Percentiles rank a stretch among this genome's conserved stretches.
phyloP scores from a whole-genome alignment of 1,140 invertebrate species.

The Oryctes rhinoceros region DNA sequence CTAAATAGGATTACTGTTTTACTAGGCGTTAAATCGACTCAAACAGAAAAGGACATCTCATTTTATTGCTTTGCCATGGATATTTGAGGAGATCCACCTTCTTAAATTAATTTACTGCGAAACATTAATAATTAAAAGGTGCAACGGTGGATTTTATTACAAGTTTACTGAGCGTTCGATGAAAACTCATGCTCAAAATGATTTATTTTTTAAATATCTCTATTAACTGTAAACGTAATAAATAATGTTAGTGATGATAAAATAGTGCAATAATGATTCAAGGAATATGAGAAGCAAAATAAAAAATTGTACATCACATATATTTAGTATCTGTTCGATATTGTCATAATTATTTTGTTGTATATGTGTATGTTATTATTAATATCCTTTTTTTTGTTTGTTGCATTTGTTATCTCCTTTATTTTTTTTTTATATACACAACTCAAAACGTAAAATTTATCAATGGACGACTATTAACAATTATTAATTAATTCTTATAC shows the following conservation, averaged over 20 bases:
- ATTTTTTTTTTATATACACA: background rate
- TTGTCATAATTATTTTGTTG: constrained; percentile 30
- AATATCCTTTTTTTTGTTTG: constrained; percentile 18
- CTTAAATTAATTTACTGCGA: background rate
- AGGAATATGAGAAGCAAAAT: constrained; percentile 6
- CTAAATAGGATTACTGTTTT: constrained; percentile 33
- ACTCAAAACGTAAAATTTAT: background rate
- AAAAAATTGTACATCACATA: constrained; percentile 27
- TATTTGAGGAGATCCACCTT: background rate
- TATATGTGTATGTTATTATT: constrained; percentile 21
- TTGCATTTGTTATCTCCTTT: constrained; percentile 22
- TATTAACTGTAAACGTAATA: constrained; percentile 5
- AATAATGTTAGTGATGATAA: constrained; percentile 24
- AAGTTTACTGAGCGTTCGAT: constrained; percentile 20
- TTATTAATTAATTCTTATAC: constrained; percentile 22
- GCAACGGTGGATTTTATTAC: background rate
- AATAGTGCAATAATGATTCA: constrained; percentile 30
- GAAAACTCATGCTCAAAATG: constrained; percentile 29
- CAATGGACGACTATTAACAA: constrained; percentile 1
- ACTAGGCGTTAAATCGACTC: constrained; percentile 24
- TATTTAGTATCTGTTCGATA: constrained; percentile 1
- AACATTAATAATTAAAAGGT: background rate
- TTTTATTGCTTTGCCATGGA: constrained; percentile 12
- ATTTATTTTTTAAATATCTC: constrained; percentile 27
- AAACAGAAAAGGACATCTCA: background rate